phyloP scores from a whole-genome alignment of 2,888 invertebrate genomes.

The Digitonthophagus gazella region DNA sequence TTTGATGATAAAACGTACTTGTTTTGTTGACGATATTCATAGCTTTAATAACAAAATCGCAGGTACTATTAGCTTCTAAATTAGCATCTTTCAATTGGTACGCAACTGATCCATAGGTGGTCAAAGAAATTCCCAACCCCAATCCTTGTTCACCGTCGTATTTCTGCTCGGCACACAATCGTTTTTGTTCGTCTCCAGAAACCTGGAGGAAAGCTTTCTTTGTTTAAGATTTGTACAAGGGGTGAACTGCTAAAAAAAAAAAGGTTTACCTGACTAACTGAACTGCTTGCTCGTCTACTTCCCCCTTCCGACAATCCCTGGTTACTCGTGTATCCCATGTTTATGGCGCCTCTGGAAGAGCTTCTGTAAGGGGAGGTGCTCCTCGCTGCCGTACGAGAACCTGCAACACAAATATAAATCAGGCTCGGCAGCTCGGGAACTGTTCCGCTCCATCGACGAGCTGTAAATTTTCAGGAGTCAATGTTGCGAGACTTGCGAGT shows the following conservation, averaged over 20 bases:
- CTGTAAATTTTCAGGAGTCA: background rate
- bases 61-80: slow-evolving; percentile 70
- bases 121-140: slow-evolving; percentile 52
- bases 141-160: slow-evolving; percentile 53
- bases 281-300: slow-evolving; percentile 69
- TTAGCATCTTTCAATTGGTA: slow-evolving; percentile 79
- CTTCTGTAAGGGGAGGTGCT: slow-evolving; percentile 65
- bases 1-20: too few relatives aligned
- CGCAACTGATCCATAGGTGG: slow-evolving; percentile 74
- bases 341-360: slow-evolving; percentile 52
- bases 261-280: slow-evolving; percentile 66
- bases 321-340: slow-evolving; percentile 52
- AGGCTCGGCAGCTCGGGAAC: background rate
- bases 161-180: slow-evolving; percentile 64
- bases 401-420: slow-evolving; percentile 33
- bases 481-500: too few relatives aligned
- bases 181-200: slow-evolving; percentile 70
- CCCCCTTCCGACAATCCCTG: slow-evolving; percentile 57
- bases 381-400: slow-evolving; percentile 45
- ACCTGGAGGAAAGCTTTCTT: slow-evolving; percentile 53
- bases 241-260: background rate
- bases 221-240: background rate
- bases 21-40: slow-evolving; percentile 72
- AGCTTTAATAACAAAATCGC: slow-evolving; percentile 72
- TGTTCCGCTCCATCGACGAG: background rate